A percentile compares a stretch with the other conserved stretches of the same genome.
phyloP scores from a whole-genome alignment of 1,140 invertebrate genomes.

The Drosophila kurseongensis region DNA sequence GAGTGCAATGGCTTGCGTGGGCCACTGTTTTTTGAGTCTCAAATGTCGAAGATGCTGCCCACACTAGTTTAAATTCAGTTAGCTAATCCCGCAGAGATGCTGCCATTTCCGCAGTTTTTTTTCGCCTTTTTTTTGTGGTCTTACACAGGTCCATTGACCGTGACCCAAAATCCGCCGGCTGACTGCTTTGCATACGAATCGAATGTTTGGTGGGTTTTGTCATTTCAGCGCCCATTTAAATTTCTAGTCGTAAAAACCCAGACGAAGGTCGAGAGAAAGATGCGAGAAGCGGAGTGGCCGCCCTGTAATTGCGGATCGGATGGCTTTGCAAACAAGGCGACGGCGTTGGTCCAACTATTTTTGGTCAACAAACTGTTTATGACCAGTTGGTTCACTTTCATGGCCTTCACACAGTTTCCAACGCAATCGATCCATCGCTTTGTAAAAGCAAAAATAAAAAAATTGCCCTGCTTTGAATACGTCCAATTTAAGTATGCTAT shows the following conservation, averaged over 20 bases:
- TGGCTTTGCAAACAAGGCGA: slow-evolving; percentile 22
- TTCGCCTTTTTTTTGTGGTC: slow-evolving; percentile 2
- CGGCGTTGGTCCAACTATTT: slow-evolving; percentile 33
- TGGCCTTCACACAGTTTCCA: slow-evolving; percentile 80
- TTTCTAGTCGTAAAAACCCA: slow-evolving; percentile 64
- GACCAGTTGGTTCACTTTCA: slow-evolving; percentile 79
- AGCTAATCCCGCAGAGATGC: slow-evolving; percentile 38
- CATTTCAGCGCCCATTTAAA: slow-evolving; percentile 52
- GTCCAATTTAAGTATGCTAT: slow-evolving; percentile 33
- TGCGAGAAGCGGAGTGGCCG: slow-evolving; percentile 23
- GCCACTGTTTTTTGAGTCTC: not conserved
- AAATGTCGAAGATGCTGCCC: slow-evolving; percentile 10
- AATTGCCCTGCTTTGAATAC: slow-evolving; percentile 70
- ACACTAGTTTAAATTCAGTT: slow-evolving; percentile 28
- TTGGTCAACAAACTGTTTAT: slow-evolving; percentile 81
- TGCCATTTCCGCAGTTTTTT: slow-evolving; percentile 54
- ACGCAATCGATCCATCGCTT: slow-evolving; percentile 44
- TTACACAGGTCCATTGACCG: slow-evolving; percentile 73
- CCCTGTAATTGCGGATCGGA: slow-evolving; percentile 46
- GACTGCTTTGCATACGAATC: slow-evolving; percentile 69
- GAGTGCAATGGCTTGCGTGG: slow-evolving; percentile 50
- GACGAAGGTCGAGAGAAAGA: slow-evolving; percentile 67
- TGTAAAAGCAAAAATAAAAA: slow-evolving; percentile 14
- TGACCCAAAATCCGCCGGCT: slow-evolving; percentile 67
- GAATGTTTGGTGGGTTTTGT: slow-evolving; percentile 28